Base-by-base conservation (phyloP, 2,113 vertebrate genomes). In the Nanorana parkeri region DNA sequence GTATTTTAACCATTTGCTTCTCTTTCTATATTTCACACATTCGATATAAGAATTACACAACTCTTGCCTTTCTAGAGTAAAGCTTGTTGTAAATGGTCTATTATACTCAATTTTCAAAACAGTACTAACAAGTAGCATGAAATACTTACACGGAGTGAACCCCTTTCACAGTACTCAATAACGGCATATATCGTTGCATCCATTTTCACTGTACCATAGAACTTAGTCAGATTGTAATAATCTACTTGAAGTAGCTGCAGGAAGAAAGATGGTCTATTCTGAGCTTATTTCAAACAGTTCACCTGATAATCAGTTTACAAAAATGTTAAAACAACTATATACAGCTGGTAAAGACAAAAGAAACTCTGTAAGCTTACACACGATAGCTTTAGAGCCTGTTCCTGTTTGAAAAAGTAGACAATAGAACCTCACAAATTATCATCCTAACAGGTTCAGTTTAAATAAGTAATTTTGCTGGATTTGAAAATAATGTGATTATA, bases 171-270 rank as follows among this genome's bases (percentile, higher is more conserved):
- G 85, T 95, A 96, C 84, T 99, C 98, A 28, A 94, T 94, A 87
- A 99, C 97, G 0, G 91, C 96, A 24, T 95, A 99, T 86, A 98
- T 95, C 24, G 89, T 94, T 15, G 90, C 83, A n/a, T 98, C 97
- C 73, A 96, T 93, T 91, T 96, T 98, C 88, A 98, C 95, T 0
- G 98, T 99, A 77, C 98, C 97, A 0, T 99, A 99, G 90, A 99
- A 99, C 89, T 99, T 99, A 63, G 96, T 98, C 89, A 99, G 91
- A 90, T 99, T 99, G 92, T 99, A 98, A 83, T 99, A 99, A 88
- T 99, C 97, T 1, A 98, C 94, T 72, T 93, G 89, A 56, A 98
- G 87, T 81, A 99, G 90, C 98, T 99, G 91, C 58, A 76, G 72
- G 16, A 26, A 36, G 5, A 74, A 29, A 77, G 21, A 13, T 6